Evolutionary conservation across 2,113 vertebrate species (phyloP).

Genomic region (Sebastes fasciatus): DNA sequence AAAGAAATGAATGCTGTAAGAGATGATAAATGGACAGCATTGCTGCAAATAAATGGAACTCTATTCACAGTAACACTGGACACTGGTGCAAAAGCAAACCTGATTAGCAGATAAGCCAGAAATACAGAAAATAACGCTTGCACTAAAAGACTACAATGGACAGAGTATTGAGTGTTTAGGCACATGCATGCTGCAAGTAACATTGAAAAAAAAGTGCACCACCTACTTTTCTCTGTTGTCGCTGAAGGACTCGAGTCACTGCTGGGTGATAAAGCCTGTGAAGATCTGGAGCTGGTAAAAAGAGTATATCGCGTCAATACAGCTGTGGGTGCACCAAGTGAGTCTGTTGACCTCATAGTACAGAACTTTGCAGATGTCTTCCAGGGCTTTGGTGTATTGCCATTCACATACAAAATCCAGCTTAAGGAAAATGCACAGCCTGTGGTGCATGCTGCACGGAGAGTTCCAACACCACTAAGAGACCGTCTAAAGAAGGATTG

Average conservation of each 20-base stretch:
- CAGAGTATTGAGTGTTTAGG: background rate
- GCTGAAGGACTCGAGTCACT: background rate
- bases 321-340: too few relatives aligned
- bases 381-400: too few relatives aligned
- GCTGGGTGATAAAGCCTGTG: background rate
- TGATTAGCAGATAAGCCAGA: background rate
- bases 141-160: background rate
- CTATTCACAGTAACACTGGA: background rate
- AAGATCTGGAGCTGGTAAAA: too few relatives aligned
- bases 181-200: background rate
- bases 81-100: background rate
- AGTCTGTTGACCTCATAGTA: too few relatives aligned
- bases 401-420: too few relatives aligned
- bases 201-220: background rate
- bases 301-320: too few relatives aligned
- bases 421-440: too few relatives aligned
- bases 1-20: background rate
- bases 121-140: background rate
- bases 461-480: too few relatives aligned
- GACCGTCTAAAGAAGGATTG: too few relatives aligned
- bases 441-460: too few relatives aligned
- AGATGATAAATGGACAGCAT: background rate
- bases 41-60: background rate
- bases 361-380: background rate
- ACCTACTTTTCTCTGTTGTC: background rate